A percentile compares a stretch with the other conserved stretches of the same genome.
phyloP scores from a whole-genome alignment of 2,888 invertebrate genomes.

The Caenorhabditis sp. region DNA sequence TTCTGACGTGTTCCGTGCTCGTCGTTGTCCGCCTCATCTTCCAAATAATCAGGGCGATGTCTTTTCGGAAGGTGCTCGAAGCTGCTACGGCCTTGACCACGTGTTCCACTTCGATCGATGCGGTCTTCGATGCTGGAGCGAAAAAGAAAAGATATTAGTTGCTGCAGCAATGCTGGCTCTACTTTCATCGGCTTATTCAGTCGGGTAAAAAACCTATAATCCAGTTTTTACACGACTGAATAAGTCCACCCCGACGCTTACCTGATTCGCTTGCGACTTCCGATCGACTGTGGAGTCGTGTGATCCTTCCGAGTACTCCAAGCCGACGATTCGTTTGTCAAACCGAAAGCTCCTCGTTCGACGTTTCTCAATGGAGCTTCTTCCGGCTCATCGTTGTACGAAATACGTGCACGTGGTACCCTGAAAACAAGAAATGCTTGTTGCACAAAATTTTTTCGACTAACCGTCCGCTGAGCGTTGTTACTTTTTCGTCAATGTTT shows the following conservation, averaged over 20 bases:
- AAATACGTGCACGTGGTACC: constrained; percentile 33
- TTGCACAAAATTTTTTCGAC: background rate
- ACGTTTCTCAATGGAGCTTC: constrained; percentile 26
- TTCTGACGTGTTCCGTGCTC: constrained; percentile 40
- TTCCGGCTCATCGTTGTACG: constrained; percentile 42
- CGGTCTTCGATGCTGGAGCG: constrained; percentile 29
- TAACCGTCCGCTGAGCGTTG: constrained; percentile 39
- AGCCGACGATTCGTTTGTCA: constrained; percentile 13
- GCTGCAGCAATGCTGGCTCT: too few species aligned
- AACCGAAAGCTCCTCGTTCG: constrained; percentile 40
- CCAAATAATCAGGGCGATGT: constrained; percentile 37
- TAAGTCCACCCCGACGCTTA: background rate
- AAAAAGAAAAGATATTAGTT: too few species aligned
- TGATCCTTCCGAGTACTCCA: constrained; percentile 17
- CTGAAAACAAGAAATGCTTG: constrained; percentile 4
- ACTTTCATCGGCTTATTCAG: too few species aligned
- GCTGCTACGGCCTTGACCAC: constrained; percentile 30
- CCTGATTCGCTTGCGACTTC: constrained; percentile 16
- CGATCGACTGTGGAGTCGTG: constrained; percentile 5
- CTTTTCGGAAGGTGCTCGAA: constrained; percentile 46
- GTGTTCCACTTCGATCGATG: constrained; percentile 23
- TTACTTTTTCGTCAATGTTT: constrained; percentile 44
- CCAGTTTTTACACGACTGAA: background rate
- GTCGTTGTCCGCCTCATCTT: constrained; percentile 46
- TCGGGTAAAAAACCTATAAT: too few species aligned